A percentile compares a stretch with the other conserved stretches of the same genome.
Conservation (phyloP, 2,888 invertebrate species). For the Caenorhabditis zanzibari region DNA sequence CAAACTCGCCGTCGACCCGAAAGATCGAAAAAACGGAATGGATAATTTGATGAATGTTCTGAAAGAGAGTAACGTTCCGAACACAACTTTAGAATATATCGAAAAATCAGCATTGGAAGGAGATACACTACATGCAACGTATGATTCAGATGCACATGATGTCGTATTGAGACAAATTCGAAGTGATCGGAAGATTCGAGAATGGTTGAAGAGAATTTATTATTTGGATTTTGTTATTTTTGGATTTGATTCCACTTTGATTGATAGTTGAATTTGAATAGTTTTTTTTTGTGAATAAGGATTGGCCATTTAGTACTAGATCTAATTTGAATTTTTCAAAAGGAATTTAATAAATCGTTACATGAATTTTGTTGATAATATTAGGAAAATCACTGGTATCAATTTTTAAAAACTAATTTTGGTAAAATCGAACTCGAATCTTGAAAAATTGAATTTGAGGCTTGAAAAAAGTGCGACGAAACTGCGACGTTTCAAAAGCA, state of each 20-base stretch:
- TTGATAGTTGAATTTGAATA: conserved; percentile 25
- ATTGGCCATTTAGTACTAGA: neutral
- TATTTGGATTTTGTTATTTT: conserved; percentile 61
- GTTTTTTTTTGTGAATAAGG: neutral
- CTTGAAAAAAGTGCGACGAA: too few species aligned
- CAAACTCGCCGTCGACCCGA: conserved; percentile 49
- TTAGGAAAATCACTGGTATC: too few species aligned
- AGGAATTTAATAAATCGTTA: too few species aligned
- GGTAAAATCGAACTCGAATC: too few species aligned
- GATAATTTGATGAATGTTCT: conserved; percentile 42
- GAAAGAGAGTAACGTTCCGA: conserved; percentile 51
- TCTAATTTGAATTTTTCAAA: neutral
- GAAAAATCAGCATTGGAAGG: conserved; percentile 53
- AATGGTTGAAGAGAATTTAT: conserved; percentile 62
- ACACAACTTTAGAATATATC: conserved; percentile 37
- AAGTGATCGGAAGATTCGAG: conserved; percentile 35
- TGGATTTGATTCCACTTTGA: conserved; percentile 43
- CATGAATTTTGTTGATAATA: too few species aligned
- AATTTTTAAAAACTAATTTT: too few species aligned
- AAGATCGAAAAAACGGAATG: conserved; percentile 43
- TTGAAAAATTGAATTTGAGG: too few species aligned
- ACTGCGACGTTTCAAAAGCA: too few species aligned
- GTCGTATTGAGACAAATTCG: conserved; percentile 46
- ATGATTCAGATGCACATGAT: conserved; percentile 59
- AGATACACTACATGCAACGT: conserved; percentile 61